These are phyloP conservation scores for Pelobates cultripes DNA, from an alignment of 2,797 vertebrate genomes.

Conservation along the genomic window DNA sequence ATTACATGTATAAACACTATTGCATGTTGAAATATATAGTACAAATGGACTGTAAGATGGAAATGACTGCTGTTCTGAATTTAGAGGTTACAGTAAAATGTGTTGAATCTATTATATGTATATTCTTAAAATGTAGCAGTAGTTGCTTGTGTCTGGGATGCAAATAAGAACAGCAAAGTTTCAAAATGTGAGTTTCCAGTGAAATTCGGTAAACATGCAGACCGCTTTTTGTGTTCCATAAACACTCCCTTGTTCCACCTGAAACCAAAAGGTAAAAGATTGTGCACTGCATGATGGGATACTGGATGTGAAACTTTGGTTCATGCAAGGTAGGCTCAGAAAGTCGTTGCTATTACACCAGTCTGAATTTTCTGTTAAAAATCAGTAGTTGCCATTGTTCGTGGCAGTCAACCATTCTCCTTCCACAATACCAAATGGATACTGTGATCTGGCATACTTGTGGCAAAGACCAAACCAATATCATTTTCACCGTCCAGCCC, in stretches of 20 bases:
- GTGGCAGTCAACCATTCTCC: conserved; percentile 82
- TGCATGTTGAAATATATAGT: conserved; percentile 14
- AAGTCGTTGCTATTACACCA: conserved; percentile 64
- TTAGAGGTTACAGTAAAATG: not conserved
- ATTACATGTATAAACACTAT: conserved; percentile 47
- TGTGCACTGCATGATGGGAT: conserved; percentile 77
- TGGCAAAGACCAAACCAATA: conserved; percentile 94
- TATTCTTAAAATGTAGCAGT: not conserved
- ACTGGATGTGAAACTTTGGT: conserved; percentile 85
- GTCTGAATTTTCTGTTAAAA: conserved; percentile 60
- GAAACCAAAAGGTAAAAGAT: conserved; percentile 67
- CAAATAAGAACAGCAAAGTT: conserved; percentile 59
- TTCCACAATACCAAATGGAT: conserved; percentile 98
- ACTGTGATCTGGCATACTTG: conserved; percentile 99
- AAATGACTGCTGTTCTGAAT: not conserved
- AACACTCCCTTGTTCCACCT: conserved; percentile 58
- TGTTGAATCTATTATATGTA: not conserved
- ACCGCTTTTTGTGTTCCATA: conserved; percentile 60
- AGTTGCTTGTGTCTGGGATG: conserved; percentile 13
- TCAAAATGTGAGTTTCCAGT: conserved; percentile 61
- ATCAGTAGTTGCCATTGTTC: conserved; percentile 45
- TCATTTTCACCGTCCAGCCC: conserved; percentile 94
- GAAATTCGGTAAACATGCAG: conserved; percentile 67
- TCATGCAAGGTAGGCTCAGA: conserved; percentile 81
- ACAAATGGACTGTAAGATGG: not conserved